Conservation (phyloP, 2,797 vertebrate species). For the Acestrorhynchus altus region DNA sequence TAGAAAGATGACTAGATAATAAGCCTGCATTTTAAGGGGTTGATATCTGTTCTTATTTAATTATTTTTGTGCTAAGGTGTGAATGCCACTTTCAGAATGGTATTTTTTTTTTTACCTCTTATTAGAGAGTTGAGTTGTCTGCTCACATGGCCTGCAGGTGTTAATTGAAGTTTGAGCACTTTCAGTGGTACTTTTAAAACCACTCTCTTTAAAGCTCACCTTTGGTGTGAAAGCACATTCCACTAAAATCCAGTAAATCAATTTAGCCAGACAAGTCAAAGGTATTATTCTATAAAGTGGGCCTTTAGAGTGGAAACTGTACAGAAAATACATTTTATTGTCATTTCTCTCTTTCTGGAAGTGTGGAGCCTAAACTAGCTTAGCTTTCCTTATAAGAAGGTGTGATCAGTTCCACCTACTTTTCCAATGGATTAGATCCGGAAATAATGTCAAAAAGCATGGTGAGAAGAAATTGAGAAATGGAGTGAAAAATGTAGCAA, state of each 20-base stretch:
- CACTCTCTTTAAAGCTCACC: slow-evolving; percentile 1
- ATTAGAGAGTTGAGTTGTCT: background rate
- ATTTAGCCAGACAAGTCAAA: slow-evolving; percentile 32
- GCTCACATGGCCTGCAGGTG: slow-evolving; percentile 9
- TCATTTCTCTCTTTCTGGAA: background rate
- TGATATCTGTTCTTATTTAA: background rate
- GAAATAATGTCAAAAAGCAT: background rate
- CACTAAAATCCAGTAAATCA: slow-evolving; percentile 32
- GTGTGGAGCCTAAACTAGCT: background rate
- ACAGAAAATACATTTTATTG: background rate
- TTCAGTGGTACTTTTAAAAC: background rate
- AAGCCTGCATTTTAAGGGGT: background rate
- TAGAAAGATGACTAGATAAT: background rate
- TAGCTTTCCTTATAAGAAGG: background rate
- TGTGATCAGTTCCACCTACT: background rate
- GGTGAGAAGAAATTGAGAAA: background rate
- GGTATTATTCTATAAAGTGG: background rate
- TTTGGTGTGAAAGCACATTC: slow-evolving; percentile 38
- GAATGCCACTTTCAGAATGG: background rate
- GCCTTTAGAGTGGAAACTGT: background rate
- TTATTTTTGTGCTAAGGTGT: background rate
- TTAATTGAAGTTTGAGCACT: slow-evolving; percentile 37
- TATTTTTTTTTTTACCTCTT: background rate
- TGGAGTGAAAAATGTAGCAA: background rate
- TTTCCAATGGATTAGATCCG: background rate